A percentile compares a stretch with the other conserved stretches of the same genome.
These are phyloP conservation scores for Drosophila barbarae DNA, from an alignment of 2,888 invertebrate species.

Conservation along the genomic window DNA sequence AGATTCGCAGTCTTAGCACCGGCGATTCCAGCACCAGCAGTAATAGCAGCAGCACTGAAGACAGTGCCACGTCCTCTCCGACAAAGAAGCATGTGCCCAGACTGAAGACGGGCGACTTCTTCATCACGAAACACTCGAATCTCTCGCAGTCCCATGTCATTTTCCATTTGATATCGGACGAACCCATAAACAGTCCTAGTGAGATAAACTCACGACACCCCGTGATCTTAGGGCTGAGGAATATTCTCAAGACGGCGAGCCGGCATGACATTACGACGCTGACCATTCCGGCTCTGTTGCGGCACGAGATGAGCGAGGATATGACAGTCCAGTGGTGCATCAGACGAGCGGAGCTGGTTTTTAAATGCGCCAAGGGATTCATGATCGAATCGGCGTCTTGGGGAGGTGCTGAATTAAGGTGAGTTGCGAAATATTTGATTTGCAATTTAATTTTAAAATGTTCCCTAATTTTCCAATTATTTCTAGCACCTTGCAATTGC, in stretches of 20 bases:
- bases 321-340: conserved; percentile 98
- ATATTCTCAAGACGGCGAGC: conserved; percentile 97
- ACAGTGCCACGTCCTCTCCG: conserved; percentile 69
- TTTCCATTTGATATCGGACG: conserved; percentile 96
- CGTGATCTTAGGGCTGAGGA: conserved; percentile 95
- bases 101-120: conserved; percentile 91
- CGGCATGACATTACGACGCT: conserved; percentile 95
- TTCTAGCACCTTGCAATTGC: conserved; percentile 78
- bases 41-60: conserved; percentile 51
- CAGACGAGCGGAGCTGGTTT: conserved; percentile 96
- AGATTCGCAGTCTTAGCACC: conserved; percentile 80
- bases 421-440: conserved; percentile 64
- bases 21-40: conserved; percentile 54
- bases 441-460: background rate
- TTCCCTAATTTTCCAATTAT: background rate
- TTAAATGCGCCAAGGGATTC: conserved; percentile 99
- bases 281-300: conserved; percentile 94
- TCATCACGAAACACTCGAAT: conserved; percentile 94
- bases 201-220: conserved; percentile 98
- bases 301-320: conserved; percentile 96
- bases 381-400: conserved; percentile 98
- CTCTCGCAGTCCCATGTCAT: conserved; percentile 96
- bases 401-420: conserved; percentile 94
- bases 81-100: conserved; percentile 80
- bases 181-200: conserved; percentile 83